Conservation (phyloP, 64 coral and sea anemone species). For the Actinia tenebrosa region DNA sequence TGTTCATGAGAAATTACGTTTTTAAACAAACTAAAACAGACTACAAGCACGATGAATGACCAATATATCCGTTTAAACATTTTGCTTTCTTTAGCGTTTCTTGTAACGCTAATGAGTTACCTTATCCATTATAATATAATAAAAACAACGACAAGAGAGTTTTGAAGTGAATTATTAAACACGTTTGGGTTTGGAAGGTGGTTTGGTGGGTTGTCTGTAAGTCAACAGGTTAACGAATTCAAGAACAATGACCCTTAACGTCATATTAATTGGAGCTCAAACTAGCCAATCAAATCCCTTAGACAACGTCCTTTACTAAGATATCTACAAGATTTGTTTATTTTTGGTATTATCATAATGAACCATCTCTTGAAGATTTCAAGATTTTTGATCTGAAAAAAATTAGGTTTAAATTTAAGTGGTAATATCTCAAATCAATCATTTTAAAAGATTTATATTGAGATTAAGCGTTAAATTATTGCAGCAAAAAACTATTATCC, state of each 20-base stretch:
- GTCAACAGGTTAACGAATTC: background rate
- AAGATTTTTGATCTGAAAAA: background rate
- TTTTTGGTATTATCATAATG: background rate
- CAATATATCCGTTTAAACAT: background rate
- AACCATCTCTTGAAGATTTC: background rate
- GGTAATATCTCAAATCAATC: too few species aligned
- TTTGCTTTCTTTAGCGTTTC: background rate
- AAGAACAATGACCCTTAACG: constrained; percentile 2
- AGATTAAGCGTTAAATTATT: too few species aligned
- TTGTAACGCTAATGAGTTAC: background rate
- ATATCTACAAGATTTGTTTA: background rate
- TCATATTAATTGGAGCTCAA: background rate
- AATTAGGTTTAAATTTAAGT: too few species aligned
- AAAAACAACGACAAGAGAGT: background rate
- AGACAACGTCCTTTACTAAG: background rate
- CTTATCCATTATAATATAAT: background rate
- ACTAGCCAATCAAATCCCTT: background rate
- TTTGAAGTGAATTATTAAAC: background rate
- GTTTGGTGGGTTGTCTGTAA: background rate
- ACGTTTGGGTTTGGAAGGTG: background rate
- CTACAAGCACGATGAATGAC: background rate
- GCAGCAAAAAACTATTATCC: too few species aligned
- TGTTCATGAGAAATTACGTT: background rate
- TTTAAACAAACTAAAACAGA: background rate
- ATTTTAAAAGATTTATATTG: too few species aligned